phyloP scores from a whole-genome alignment of 2,113 vertebrate species.

The Aythya baeri region DNA sequence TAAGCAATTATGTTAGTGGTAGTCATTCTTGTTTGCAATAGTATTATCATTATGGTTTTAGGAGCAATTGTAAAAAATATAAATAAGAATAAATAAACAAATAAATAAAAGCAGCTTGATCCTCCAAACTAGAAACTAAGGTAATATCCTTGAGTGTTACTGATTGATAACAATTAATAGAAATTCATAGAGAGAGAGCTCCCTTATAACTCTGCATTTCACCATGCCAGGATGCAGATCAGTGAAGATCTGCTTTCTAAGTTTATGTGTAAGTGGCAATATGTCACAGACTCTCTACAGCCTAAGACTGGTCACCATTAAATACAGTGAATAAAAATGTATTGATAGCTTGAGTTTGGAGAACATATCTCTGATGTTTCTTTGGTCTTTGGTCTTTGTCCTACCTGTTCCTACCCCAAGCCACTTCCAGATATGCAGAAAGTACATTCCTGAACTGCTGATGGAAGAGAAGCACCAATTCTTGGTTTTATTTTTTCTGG shows the following conservation, averaged over 20 bases:
- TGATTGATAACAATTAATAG: neutral
- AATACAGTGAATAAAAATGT: neutral
- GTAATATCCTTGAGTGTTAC: neutral
- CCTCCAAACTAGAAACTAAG: neutral
- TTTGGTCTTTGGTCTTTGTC: neutral
- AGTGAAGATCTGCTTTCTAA: neutral
- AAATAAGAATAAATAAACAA: neutral
- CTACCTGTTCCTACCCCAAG: neutral
- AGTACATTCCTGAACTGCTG: neutral
- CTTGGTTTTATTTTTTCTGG: neutral
- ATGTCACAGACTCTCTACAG: neutral
- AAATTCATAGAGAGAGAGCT: neutral
- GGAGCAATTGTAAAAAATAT: neutral
- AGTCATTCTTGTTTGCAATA: neutral
- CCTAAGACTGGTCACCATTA: neutral
- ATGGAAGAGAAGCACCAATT: neutral
- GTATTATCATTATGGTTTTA: neutral
- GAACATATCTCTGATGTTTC: neutral
- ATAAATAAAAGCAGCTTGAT: neutral
- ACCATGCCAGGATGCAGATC: neutral
- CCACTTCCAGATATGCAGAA: neutral
- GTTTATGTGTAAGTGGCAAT: neutral
- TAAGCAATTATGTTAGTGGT: neutral
- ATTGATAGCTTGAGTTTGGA: neutral
- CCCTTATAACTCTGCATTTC: neutral